Evolutionary conservation across 2,888 invertebrate species (phyloP), one percentile per base, ranked within the genome.

Genomic region (Drepana falcataria): DNA sequence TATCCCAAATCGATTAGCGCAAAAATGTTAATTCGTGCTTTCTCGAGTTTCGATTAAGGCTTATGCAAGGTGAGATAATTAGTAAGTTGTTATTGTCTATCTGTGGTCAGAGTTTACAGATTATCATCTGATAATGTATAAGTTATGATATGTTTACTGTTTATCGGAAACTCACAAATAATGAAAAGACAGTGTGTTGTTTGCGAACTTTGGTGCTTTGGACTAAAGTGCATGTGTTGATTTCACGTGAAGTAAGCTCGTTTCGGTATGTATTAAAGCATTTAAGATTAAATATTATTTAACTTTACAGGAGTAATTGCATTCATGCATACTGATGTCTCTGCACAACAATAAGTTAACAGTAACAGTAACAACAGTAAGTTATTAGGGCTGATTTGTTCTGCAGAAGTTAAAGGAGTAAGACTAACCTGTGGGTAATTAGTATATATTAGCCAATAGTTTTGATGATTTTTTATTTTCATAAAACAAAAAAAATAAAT

Each of bases 1-100:
- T n/a, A 33, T 48, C 6, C 35, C 6, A 48, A 4, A 48, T 48
- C 48, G 48, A 48, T 48, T 35, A 34, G 35, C 9, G 35, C 35
- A 35, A 48, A 49, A 49, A 37, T 49, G 49, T 37, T 51, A 34
- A 41, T 37, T 49, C 35, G 48, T 9, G 48, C 35, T 21, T 49
- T 9, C 40, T 21, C 40, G 34, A 34, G 6, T 51, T 33, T 51
- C 51, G 51, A 51, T 51, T 51, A 51, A 51, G 21, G 34, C 21
- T 51, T 51, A 40, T 37, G 37, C 49, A 21, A 37, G 37, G 35
- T 49, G 49, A 49, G 33, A 51, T 40, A 40, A 51, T 51, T 51
- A 51, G 40, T 9, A 44, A 7, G 6, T 1, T 3, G 44, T 2
- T 44, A 7, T 37, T 37, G 37, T 4, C 4, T 4, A 5, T 37